A percentile compares a stretch with the other conserved stretches of the same genome.
phyloP scores from a whole-genome alignment of 2,797 vertebrate species.

The Fringilla coelebs region DNA sequence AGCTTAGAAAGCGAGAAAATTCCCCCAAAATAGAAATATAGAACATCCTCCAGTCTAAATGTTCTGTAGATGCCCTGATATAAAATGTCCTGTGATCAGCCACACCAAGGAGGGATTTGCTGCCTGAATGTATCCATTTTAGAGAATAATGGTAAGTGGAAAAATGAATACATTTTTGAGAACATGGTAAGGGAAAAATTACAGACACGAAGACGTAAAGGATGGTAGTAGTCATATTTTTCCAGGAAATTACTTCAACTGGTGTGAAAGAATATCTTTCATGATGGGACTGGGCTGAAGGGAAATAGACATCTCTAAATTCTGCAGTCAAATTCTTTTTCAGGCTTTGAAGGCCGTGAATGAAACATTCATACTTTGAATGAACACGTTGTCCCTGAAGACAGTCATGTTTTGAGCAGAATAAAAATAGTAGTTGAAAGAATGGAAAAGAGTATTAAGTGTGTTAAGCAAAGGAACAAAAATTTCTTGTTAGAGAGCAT shows the following conservation, averaged over 20 bases:
- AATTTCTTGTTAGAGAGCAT: background rate
- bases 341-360: conserved; percentile 29
- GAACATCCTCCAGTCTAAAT: background rate
- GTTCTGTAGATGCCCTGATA: background rate
- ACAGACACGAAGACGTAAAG: background rate
- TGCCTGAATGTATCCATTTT: background rate
- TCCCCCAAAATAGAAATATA: background rate
- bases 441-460: background rate
- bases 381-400: conserved; percentile 21
- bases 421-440: conserved; percentile 45
- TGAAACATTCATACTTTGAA: conserved; percentile 45
- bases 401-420: conserved; percentile 28
- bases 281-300: background rate
- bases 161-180: background rate
- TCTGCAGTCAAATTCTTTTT: background rate
- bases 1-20: background rate
- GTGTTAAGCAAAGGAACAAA: background rate
- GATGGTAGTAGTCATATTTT: background rate
- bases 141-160: background rate
- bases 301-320: background rate
- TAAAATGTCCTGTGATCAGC: background rate
- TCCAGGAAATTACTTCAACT: conserved; percentile 9
- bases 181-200: background rate
- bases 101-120: background rate
- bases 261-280: conserved; percentile 24